phyloP scores from a whole-genome alignment of 2,113 vertebrate species.

The Chamaetylas fuelleborni region DNA sequence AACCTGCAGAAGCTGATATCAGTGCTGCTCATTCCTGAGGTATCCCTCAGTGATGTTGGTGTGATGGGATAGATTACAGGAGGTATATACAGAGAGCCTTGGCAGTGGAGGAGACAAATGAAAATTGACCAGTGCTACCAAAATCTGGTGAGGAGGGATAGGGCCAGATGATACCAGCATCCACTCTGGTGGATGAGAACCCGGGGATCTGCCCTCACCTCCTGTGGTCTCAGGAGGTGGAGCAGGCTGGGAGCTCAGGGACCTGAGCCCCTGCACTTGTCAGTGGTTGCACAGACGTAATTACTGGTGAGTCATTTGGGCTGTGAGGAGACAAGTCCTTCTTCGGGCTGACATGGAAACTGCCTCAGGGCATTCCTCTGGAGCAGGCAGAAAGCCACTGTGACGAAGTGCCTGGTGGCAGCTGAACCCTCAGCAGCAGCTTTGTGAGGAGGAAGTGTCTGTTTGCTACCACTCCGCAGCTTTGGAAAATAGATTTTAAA shows the following conservation, averaged over 20 bases:
- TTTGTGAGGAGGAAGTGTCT: neutral
- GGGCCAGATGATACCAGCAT: neutral
- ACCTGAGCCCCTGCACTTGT: neutral
- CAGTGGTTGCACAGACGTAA: neutral
- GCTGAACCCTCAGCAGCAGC: neutral
- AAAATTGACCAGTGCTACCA: neutral
- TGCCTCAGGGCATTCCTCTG: neutral
- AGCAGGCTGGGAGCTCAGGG: neutral
- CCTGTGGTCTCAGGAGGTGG: fast-evolving
- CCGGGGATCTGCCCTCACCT: neutral
- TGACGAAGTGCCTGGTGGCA: neutral
- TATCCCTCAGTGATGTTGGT: neutral
- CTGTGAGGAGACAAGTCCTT: neutral
- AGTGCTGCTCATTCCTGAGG: neutral
- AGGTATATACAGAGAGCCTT: neutral
- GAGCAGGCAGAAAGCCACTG: neutral
- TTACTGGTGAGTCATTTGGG: neutral
- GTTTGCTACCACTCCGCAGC: neutral
- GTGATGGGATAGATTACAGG: neutral
- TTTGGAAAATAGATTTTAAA: neutral
- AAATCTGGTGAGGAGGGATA: neutral
- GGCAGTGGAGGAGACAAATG: neutral
- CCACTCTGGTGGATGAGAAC: neutral
- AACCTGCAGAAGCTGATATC: neutral
- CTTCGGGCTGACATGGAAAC: neutral